Evolutionary conservation across 2,113 vertebrate species (phyloP).

Genomic region (Argyrosomus japonicus): DNA sequence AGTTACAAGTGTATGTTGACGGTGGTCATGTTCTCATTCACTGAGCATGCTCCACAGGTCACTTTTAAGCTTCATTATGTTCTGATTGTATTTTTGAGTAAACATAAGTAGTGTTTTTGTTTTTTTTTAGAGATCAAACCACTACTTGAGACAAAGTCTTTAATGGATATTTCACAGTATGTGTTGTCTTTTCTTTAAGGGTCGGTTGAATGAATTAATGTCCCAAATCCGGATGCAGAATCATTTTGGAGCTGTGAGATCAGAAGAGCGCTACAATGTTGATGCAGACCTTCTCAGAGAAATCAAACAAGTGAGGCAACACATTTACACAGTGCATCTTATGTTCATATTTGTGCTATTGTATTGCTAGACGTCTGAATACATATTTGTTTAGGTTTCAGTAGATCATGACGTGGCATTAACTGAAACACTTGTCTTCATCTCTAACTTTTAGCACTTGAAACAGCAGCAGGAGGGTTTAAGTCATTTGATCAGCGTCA

Average conservation of each 20-base stretch:
- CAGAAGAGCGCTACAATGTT: conserved; percentile 94
- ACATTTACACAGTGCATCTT: not conserved
- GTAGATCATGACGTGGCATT: not conserved
- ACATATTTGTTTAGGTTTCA: not conserved
- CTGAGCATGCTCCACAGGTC: not conserved
- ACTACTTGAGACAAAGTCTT: not conserved
- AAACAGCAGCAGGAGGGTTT: conserved; percentile 98
- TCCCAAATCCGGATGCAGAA: conserved; percentile 99
- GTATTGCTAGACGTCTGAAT: not conserved
- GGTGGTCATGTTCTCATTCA: too few species aligned
- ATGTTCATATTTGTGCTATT: not conserved
- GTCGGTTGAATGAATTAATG: conserved; percentile 98
- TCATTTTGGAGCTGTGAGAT: conserved; percentile 93
- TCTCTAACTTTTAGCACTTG: conserved; percentile 87
- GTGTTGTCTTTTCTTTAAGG: conserved; percentile 80
- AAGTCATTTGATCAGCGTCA: conserved; percentile 95
- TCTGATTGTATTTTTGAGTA: too few species aligned
- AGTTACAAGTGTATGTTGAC: not conserved
- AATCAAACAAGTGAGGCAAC: conserved; percentile 91
- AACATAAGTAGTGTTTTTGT: not conserved
- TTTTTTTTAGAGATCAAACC: not conserved
- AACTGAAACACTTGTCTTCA: not conserved
- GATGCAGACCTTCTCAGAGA: conserved; percentile 93
- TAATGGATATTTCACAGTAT: not conserved
- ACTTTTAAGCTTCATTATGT: not conserved